phyloP scores from a whole-genome alignment of 2,888 invertebrate species.

The Stenodema calcarata region DNA sequence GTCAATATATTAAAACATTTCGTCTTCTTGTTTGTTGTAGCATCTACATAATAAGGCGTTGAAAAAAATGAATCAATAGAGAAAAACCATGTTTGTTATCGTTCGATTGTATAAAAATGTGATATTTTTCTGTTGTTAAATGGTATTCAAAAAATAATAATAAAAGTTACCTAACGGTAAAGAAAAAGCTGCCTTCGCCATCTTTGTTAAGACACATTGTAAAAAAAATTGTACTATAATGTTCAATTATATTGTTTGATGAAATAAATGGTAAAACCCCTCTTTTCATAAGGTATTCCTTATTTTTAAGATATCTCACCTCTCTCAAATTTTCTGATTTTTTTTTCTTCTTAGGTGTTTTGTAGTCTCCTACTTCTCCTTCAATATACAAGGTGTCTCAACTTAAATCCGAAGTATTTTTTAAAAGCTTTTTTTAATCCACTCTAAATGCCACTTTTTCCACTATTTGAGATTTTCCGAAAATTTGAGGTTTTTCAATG shows the following conservation, averaged over 20 bases:
- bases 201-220: slow-evolving; percentile 42
- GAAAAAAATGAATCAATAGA: slow-evolving; percentile 2
- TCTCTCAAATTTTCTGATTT: too few species aligned
- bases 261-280: slow-evolving; percentile 38
- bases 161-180: slow-evolving; percentile 30
- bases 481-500: too few species aligned
- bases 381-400: too few species aligned
- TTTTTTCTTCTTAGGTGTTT: too few species aligned
- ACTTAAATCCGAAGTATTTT: too few species aligned
- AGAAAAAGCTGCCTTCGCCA: slow-evolving; percentile 45
- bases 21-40: slow-evolving; percentile 1
- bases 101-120: slow-evolving; percentile 37
- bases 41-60: neutral
- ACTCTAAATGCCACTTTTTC: too few species aligned
- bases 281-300: neutral
- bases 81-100: slow-evolving; percentile 24
- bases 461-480: too few species aligned
- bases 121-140: slow-evolving; percentile 39
- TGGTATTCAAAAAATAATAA: slow-evolving; percentile 12
- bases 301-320: too few species aligned
- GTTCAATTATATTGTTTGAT: slow-evolving; percentile 39
- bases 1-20: neutral
- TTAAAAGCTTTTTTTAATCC: too few species aligned
- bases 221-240: slow-evolving; percentile 39
- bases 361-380: too few species aligned